Percentiles rank a stretch among this genome's conserved stretches.
phyloP scores from a whole-genome alignment of 2,113 vertebrate species.

The Columbina picui region DNA sequence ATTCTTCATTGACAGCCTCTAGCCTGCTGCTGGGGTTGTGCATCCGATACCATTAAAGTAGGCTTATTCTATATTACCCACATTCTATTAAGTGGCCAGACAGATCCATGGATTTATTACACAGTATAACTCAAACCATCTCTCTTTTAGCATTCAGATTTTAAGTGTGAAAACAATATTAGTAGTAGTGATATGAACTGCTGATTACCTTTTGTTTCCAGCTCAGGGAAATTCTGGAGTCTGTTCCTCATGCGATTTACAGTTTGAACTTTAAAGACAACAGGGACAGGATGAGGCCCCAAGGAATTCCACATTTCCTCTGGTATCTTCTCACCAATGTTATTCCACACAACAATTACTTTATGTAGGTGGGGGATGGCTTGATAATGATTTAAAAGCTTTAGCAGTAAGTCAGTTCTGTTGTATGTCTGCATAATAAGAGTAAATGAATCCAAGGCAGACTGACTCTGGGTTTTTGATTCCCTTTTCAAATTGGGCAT shows the following conservation, averaged over 20 bases:
- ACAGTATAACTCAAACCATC: background rate
- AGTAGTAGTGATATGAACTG: background rate
- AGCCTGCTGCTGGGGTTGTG: background rate
- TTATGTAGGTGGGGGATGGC: constrained; percentile 85
- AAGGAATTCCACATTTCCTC: constrained; percentile 86
- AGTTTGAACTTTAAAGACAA: constrained; percentile 89
- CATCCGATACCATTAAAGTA: background rate
- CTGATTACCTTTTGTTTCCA: constrained; percentile 86
- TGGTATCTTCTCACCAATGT: constrained; percentile 84
- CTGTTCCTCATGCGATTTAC: constrained; percentile 91
- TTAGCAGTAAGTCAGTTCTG: constrained; percentile 90
- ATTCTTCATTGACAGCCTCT: background rate
- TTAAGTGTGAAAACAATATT: background rate
- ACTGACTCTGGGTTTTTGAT: constrained; percentile 58
- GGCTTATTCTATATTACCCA: background rate
- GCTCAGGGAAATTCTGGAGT: constrained; percentile 87
- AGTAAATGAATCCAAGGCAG: constrained; percentile 81
- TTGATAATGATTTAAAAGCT: constrained; percentile 94
- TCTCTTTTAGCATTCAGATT: background rate
- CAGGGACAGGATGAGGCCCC: constrained; percentile 89
- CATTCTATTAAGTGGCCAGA: background rate
- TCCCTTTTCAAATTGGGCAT: constrained; percentile 66
- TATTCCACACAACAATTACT: constrained; percentile 94
- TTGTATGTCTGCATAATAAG: constrained; percentile 94
- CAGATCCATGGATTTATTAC: background rate